Conservation (phyloP, 1,140 invertebrate genomes). For the Drosophila jambulina region DNA sequence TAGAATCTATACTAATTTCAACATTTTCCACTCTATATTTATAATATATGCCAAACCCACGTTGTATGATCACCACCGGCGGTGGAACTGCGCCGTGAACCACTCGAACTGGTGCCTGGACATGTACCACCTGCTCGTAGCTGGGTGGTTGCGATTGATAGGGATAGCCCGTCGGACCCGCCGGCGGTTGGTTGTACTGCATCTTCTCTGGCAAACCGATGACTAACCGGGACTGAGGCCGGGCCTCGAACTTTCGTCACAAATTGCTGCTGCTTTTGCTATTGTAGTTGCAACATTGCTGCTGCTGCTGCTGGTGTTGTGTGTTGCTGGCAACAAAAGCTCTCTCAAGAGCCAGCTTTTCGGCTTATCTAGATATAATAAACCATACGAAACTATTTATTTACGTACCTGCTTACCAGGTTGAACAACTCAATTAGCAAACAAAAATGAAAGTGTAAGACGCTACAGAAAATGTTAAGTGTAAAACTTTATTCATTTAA, state of each 20-base stretch:
- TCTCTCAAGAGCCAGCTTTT: slow-evolving; percentile 15
- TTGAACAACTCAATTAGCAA: slow-evolving; percentile 12
- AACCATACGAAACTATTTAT: slow-evolving; percentile 1
- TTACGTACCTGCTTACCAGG: neutral
- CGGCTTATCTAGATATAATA: neutral
- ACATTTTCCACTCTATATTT: neutral
- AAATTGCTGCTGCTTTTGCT: neutral
- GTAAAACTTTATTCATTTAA: neutral
- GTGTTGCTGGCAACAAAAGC: slow-evolving; percentile 34
- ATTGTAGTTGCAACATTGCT: slow-evolving; percentile 7
- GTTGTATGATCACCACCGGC: slow-evolving; percentile 76
- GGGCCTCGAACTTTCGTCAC: slow-evolving; percentile 3
- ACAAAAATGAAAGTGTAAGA: slow-evolving; percentile 1
- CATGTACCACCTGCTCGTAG: slow-evolving; percentile 75
- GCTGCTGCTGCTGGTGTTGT: slow-evolving; percentile 1
- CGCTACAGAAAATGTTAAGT: too few relatives aligned
- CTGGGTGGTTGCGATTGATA: slow-evolving; percentile 61
- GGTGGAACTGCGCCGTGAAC: slow-evolving; percentile 28
- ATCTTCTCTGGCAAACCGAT: slow-evolving; percentile 24
- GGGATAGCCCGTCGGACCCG: slow-evolving; percentile 27
- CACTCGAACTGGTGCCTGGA: slow-evolving; percentile 28
- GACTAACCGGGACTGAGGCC: slow-evolving; percentile 18
- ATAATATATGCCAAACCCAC: slow-evolving; percentile 42
- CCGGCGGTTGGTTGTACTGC: slow-evolving; percentile 47
- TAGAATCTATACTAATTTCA: neutral